These are phyloP conservation scores for Helicoverpa assulta DNA, from an alignment of 2,888 invertebrate genomes.

Conservation along the genomic window DNA sequence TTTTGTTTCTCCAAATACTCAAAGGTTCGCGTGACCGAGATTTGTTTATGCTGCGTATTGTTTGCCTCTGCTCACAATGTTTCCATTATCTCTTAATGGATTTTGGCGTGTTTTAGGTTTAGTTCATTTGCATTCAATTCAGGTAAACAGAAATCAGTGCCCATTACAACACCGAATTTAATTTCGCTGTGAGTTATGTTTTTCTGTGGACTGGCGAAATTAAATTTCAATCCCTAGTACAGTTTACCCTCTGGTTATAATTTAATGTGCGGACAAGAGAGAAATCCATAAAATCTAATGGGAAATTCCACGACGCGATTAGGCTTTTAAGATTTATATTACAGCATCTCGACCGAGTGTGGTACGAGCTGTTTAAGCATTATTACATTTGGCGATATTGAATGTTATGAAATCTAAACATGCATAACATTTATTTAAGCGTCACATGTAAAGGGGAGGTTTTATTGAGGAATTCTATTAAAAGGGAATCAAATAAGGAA, in stretches of 20 bases:
- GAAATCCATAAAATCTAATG: slow-evolving; percentile 88
- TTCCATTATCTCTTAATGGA: slow-evolving; percentile 51
- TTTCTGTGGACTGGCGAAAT: slow-evolving; percentile 73
- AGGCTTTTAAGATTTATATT: slow-evolving; percentile 85
- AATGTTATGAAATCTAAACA: slow-evolving; percentile 49
- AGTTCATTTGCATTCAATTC: slow-evolving; percentile 52
- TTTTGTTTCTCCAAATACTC: slow-evolving; percentile 74
- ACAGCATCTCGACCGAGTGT: slow-evolving; percentile 69
- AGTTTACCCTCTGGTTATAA: slow-evolving; percentile 82
- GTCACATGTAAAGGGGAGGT: not conserved
- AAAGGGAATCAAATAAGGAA: not conserved
- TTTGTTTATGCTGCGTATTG: slow-evolving; percentile 61
- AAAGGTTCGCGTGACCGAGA: slow-evolving; percentile 66
- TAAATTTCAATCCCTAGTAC: slow-evolving; percentile 79
- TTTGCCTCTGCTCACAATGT: slow-evolving; percentile 51
- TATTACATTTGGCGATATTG: slow-evolving; percentile 60
- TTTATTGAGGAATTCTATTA: not conserved
- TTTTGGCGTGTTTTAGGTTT: slow-evolving; percentile 47
- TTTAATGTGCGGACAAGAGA: slow-evolving; percentile 86
- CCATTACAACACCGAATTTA: slow-evolving; percentile 61
- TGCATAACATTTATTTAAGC: slow-evolving; percentile 32
- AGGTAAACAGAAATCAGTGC: slow-evolving; percentile 58
- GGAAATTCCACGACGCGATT: slow-evolving; percentile 84
- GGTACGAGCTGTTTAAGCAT: slow-evolving; percentile 69
- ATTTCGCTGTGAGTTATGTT: slow-evolving; percentile 64